Conservation (phyloP, 2,797 vertebrate genomes). For the Thunnus albacares region DNA sequence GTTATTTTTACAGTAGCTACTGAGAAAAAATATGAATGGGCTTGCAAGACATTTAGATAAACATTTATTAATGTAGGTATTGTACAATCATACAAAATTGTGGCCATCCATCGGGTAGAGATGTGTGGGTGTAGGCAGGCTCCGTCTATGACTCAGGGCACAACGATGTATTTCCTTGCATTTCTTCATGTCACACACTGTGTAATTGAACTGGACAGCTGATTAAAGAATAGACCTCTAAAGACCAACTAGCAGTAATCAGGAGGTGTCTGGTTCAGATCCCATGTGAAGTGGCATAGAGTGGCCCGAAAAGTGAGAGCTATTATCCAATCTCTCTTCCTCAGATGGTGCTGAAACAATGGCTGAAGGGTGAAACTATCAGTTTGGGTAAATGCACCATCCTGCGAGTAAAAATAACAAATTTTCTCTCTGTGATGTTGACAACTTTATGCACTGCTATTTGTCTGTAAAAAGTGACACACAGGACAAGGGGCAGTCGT, state of each 20-base stretch:
- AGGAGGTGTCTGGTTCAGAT: slow-evolving; percentile 68
- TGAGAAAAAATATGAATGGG: background rate
- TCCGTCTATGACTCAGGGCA: slow-evolving; percentile 45
- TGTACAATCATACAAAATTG: background rate
- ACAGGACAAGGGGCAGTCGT: background rate
- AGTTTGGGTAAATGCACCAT: slow-evolving; percentile 45
- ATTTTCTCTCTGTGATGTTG: slow-evolving; percentile 37
- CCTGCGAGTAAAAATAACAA: slow-evolving; percentile 52
- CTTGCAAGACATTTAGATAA: background rate
- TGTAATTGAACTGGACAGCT: slow-evolving; percentile 65
- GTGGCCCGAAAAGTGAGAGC: slow-evolving; percentile 49
- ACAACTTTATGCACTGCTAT: slow-evolving; percentile 46
- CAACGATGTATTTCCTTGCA: slow-evolving; percentile 44
- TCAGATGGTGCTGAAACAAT: slow-evolving; percentile 45
- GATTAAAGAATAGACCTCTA: slow-evolving; percentile 59
- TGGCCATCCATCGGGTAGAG: background rate
- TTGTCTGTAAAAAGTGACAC: slow-evolving; percentile 40
- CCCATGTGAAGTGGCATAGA: slow-evolving; percentile 53
- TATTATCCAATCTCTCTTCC: slow-evolving; percentile 57
- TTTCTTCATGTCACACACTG: slow-evolving; percentile 37
- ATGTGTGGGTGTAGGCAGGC: slow-evolving; percentile 15
- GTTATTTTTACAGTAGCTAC: background rate
- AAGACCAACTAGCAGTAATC: slow-evolving; percentile 66
- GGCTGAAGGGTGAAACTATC: slow-evolving; percentile 44
- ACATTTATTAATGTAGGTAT: background rate